phyloP scores from a whole-genome alignment of 2,797 vertebrate genomes.

The Iguana delicatissima region DNA sequence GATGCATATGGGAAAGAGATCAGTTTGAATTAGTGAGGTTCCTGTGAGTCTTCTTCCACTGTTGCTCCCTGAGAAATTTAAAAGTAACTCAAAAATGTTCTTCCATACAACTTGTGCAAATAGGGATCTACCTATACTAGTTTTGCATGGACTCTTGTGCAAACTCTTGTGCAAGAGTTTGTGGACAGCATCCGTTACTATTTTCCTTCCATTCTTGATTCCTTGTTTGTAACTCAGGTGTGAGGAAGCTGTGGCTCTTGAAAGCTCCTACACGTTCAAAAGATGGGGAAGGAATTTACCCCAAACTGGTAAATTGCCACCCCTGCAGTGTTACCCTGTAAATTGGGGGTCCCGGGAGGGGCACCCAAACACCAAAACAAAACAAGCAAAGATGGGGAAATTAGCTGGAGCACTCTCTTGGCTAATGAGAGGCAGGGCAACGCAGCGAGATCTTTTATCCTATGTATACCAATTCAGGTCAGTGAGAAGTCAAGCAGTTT shows the following conservation, averaged over 20 bases:
- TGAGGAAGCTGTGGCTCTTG: background rate
- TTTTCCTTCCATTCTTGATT: background rate
- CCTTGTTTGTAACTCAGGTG: background rate
- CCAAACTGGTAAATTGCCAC: no score
- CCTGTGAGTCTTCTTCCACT: background rate
- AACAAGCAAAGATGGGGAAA: no score
- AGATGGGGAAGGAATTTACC: no score
- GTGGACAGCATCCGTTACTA: background rate
- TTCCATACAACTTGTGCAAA: background rate
- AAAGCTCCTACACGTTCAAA: background rate
- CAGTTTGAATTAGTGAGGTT: background rate
- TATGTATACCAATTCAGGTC: no score
- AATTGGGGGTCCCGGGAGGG: no score
- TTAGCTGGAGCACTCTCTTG: no score
- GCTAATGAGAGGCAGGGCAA: no score
- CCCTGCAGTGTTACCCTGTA: no score
- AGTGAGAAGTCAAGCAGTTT: no score
- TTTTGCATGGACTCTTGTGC: background rate
- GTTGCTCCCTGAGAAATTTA: no score
- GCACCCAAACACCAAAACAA: no score
- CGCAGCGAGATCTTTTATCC: no score
- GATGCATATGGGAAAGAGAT: constrained; percentile 49
- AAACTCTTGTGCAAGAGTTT: background rate
- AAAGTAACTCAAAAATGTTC: background rate
- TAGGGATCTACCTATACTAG: background rate